These are phyloP conservation scores for Thyatira batis DNA, from an alignment of 2,888 invertebrate genomes.

Conservation along the genomic window DNA sequence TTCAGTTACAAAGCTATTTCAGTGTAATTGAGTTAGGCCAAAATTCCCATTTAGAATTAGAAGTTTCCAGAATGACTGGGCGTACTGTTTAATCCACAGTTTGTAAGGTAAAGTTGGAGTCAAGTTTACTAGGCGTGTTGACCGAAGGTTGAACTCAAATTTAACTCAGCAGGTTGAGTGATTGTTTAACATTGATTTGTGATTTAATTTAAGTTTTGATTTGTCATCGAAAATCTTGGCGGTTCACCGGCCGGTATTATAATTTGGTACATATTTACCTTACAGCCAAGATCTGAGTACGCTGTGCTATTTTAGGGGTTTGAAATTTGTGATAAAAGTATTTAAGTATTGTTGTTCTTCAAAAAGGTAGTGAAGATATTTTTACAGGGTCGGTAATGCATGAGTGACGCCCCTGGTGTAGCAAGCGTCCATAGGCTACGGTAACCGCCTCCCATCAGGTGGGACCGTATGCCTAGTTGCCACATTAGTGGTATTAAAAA, in stretches of 20 bases:
- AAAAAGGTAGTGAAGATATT: too few relatives aligned
- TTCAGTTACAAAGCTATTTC: constrained; percentile 44
- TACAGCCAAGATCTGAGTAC: too few relatives aligned
- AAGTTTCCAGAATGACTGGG: constrained; percentile 18
- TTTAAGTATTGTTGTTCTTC: too few relatives aligned
- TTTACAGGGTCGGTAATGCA: too few relatives aligned
- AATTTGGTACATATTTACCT: too few relatives aligned
- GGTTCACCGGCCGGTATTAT: background rate
- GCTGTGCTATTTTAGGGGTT: too few relatives aligned
- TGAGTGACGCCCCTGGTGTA: too few relatives aligned
- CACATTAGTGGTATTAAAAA: too few relatives aligned
- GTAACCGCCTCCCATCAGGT: too few relatives aligned
- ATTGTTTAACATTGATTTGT: background rate
- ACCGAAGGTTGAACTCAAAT: background rate
- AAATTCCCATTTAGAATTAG: constrained; percentile 26
- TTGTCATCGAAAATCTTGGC: background rate
- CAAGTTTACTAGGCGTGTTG: constrained; percentile 5
- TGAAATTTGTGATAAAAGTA: too few relatives aligned
- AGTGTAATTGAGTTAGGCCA: constrained; percentile 37
- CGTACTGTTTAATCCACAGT: constrained; percentile 24
- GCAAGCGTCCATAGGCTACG: too few relatives aligned
- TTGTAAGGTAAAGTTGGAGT: constrained; percentile 14
- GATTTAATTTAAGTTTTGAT: background rate
- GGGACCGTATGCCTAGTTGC: too few relatives aligned
- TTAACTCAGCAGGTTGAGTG: background rate